These are phyloP conservation scores for Poeciliopsis occidentalis DNA, from an alignment of 2,113 vertebrate species.

Conservation along the genomic window DNA sequence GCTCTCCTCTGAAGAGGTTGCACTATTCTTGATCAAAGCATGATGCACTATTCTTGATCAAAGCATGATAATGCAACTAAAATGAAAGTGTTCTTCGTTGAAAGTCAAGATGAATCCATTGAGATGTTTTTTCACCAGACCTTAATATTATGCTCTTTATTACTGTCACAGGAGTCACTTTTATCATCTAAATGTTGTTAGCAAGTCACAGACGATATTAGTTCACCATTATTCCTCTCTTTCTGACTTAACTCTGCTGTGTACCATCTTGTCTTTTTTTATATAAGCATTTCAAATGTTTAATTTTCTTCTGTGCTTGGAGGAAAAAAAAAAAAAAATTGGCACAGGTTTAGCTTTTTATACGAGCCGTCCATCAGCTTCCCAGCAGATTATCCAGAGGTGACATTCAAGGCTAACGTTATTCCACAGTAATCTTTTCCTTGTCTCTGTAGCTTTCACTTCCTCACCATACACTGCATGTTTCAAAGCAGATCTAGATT, in stretches of 20 bases:
- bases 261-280: constrained; percentile 26
- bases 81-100: constrained; percentile 48
- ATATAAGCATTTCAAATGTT: constrained; percentile 44
- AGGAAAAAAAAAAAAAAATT: constrained; percentile 21
- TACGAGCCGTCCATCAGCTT: constrained; percentile 55
- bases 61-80: constrained; percentile 28
- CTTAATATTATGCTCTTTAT: constrained; percentile 23
- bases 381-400: constrained; percentile 59
- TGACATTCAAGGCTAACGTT: constrained; percentile 36
- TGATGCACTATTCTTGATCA: constrained; percentile 35
- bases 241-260: constrained; percentile 47
- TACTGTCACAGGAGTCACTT: constrained; percentile 23
- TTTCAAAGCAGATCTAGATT: constrained; percentile 66
- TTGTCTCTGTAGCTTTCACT: constrained; percentile 41
- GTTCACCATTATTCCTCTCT: constrained; percentile 34
- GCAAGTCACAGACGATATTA: constrained; percentile 38
- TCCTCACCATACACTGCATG: constrained; percentile 19
- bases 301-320: constrained; percentile 10
- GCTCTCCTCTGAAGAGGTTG: constrained; percentile 39
- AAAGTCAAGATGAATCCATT: constrained; percentile 45
- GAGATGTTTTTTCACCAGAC: constrained; percentile 50
- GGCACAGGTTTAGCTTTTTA: constrained; percentile 29
- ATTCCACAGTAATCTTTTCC: constrained; percentile 54
- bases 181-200: constrained; percentile 33
- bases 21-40: constrained; percentile 28